These are phyloP conservation scores for Nothocercus nigrocapillus DNA, from an alignment of 2,113 vertebrate species.

Conservation along the genomic window DNA sequence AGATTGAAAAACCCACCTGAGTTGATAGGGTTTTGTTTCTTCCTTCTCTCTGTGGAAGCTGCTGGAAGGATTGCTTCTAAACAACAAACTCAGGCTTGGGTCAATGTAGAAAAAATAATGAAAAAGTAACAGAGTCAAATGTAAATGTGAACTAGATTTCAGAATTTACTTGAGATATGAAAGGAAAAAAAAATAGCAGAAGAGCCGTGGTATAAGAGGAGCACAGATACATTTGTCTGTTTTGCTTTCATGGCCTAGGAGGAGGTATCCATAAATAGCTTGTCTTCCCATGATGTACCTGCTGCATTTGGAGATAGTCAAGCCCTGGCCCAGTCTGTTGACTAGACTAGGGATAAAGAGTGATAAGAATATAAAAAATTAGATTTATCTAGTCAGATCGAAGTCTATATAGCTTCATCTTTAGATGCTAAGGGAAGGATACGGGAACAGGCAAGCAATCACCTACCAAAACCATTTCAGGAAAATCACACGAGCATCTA, in stretches of 20 bases:
- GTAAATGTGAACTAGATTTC: neutral
- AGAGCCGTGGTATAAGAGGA: accelerated
- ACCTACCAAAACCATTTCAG: neutral
- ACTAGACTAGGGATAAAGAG: neutral
- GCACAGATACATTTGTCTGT: neutral
- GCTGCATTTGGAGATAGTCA: neutral
- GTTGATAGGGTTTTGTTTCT: neutral
- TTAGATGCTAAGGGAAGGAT: neutral
- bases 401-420: neutral
- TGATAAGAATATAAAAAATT: neutral
- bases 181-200: neutral
- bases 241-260: neutral
- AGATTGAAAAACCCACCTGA: neutral
- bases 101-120: neutral
- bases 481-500: neutral
- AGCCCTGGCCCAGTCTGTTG: neutral
- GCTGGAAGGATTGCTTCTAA: neutral
- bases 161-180: neutral
- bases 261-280: accelerated
- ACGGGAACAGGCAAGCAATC: neutral
- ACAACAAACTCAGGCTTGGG: neutral
- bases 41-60: neutral
- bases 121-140: neutral
- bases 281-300: accelerated
- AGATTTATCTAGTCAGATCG: neutral